phyloP scores from a whole-genome alignment of 2,113 vertebrate species.

The Oriolus oriolus region DNA sequence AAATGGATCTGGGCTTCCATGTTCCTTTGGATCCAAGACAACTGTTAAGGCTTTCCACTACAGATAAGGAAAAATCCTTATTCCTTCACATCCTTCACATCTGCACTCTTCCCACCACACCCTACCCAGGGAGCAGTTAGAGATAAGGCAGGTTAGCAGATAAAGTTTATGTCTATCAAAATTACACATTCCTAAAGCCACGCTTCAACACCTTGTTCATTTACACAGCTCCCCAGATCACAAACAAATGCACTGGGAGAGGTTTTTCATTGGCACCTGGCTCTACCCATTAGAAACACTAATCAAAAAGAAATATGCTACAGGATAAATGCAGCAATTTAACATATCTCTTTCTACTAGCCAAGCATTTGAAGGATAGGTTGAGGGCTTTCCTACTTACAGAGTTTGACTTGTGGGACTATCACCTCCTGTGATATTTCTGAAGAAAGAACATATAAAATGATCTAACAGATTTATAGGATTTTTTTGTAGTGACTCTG shows the following conservation, averaged over 20 bases:
- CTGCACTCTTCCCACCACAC: background rate
- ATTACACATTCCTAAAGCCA: background rate
- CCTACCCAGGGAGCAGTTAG: rapidly evolving
- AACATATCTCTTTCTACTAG: background rate
- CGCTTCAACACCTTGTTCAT: background rate
- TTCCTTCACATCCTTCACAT: background rate
- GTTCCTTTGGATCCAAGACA: background rate
- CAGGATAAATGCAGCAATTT: background rate
- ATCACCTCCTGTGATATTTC: background rate
- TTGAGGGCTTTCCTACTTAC: background rate
- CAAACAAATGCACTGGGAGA: background rate
- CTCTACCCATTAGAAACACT: background rate
- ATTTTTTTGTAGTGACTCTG: slow-evolving; percentile 1
- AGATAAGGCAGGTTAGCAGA: background rate
- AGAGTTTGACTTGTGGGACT: background rate
- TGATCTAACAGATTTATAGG: background rate
- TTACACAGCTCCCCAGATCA: background rate
- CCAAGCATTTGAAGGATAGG: background rate
- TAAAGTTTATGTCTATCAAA: background rate
- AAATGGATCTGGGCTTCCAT: background rate
- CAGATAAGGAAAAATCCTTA: background rate
- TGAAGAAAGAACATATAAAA: slow-evolving; percentile 1
- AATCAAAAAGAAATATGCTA: background rate
- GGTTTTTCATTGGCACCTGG: background rate
- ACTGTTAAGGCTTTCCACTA: background rate